Base-by-base conservation (phyloP, 2,888 invertebrate genomes). In the Volucella zonaria region DNA sequence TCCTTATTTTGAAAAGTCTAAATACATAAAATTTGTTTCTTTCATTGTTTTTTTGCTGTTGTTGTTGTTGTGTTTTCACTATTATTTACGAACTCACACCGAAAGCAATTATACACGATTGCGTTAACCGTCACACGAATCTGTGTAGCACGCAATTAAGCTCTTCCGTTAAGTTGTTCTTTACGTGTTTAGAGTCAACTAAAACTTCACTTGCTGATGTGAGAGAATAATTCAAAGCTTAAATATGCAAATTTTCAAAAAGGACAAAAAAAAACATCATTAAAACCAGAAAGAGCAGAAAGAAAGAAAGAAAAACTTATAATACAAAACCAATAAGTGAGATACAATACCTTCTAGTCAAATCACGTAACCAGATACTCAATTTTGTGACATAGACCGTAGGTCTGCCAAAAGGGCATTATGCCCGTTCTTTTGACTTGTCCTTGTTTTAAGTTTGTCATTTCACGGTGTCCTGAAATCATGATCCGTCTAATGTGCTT, bases 51-150 rank as follows among this genome's bases (percentile, higher is more conserved):
- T 31, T 31, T 6, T 18, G 31, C 2, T 42, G 1, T 2, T 18
- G 45, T 47, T 14, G 10, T 45, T 1, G 23, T 42, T 38, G 62
- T 11, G 52, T 59, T 52, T 23, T 31, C n/a, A 31, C 15, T 18
- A 56, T 54, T 61, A 31, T 38, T 38, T 31, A 15, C n/a, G 15
- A 62, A 51, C 76, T 64, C 70, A 70, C 71, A 68, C 68, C 68
- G 49, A 74, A 77, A 59, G 51, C 62, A 82, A 82, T 82, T 74
- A 76, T 68, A 78, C 56, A 68, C 68, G 43, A 79, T 74, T 78
- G 78, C 73, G 78, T 74, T 82, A 78, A 74, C 67, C 58, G 58
- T 43, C 73, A 68, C 82, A 82, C 73, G 74, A 82, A 74, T 78
- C 74, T 62, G 38, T 78, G 58, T 23, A 62, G 58, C 82, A 82